Evolutionary conservation across 2,113 vertebrate genomes (phyloP).

Genomic region (Bubalus kerabau): DNA sequence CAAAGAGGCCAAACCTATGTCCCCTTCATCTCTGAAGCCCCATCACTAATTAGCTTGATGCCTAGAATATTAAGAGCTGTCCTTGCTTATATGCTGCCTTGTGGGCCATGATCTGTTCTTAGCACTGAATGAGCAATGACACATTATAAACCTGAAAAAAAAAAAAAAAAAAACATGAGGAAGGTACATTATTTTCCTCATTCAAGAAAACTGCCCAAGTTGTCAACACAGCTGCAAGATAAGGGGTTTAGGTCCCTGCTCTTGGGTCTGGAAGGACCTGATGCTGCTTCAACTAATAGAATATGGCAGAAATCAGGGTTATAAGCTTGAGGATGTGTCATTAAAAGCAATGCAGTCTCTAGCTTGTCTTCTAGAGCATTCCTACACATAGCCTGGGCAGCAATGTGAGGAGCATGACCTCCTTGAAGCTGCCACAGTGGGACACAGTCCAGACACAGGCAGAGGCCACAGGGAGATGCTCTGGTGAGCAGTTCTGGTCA

Average conservation of each 20-base stretch:
- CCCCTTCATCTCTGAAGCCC: background rate
- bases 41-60: background rate
- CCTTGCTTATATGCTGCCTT: background rate
- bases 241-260: background rate
- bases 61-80: background rate
- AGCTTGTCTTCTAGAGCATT: background rate
- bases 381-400: background rate
- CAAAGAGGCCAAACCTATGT: background rate
- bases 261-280: background rate
- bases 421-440: background rate
- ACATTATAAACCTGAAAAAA: background rate
- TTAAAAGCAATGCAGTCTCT: background rate
- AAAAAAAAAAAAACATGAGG: background rate
- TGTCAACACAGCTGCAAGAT: background rate
- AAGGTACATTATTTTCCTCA: background rate
- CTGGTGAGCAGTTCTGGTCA: background rate
- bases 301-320: background rate
- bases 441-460: background rate
- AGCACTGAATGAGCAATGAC: background rate
- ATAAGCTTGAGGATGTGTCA: background rate
- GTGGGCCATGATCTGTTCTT: background rate
- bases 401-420: background rate
- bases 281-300: background rate
- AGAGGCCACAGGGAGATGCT: background rate
- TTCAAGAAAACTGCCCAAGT: background rate